These are phyloP conservation scores for Gallinago media DNA, from an alignment of 2,113 vertebrate genomes.

Conservation along the genomic window DNA sequence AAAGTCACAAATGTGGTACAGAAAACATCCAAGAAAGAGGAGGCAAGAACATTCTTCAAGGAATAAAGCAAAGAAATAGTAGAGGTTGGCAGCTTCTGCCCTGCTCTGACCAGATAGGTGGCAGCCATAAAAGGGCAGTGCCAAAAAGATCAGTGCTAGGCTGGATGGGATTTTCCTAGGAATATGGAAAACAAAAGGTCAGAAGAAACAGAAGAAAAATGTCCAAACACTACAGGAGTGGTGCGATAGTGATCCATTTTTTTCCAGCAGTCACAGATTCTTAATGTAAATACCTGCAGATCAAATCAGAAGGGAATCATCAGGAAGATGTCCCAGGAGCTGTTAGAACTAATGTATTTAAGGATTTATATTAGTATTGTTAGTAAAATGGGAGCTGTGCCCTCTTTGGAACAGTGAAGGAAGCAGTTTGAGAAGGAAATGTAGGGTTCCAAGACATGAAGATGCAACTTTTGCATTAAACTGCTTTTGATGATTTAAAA, in stretches of 20 bases:
- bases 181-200: not conserved
- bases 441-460: not conserved
- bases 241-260: not conserved
- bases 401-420: not conserved
- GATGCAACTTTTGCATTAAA: not conserved
- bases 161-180: not conserved
- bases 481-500: not conserved
- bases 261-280: not conserved
- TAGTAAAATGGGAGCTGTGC: not conserved
- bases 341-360: not conserved
- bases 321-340: not conserved
- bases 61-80: slow-evolving; percentile 3
- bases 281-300: not conserved
- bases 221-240: not conserved
- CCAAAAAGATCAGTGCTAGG: not conserved
- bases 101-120: slow-evolving; percentile 21
- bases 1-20: not conserved
- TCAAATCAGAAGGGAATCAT: not conserved
- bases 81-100: slow-evolving; percentile 14
- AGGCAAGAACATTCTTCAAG: slow-evolving; percentile 4
- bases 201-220: not conserved
- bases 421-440: not conserved
- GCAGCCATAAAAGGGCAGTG: not conserved
- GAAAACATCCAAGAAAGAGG: slow-evolving; percentile 2
- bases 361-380: not conserved